Base-by-base conservation (phyloP, 2,797 vertebrate species). In the Sandelia bainsii region DNA sequence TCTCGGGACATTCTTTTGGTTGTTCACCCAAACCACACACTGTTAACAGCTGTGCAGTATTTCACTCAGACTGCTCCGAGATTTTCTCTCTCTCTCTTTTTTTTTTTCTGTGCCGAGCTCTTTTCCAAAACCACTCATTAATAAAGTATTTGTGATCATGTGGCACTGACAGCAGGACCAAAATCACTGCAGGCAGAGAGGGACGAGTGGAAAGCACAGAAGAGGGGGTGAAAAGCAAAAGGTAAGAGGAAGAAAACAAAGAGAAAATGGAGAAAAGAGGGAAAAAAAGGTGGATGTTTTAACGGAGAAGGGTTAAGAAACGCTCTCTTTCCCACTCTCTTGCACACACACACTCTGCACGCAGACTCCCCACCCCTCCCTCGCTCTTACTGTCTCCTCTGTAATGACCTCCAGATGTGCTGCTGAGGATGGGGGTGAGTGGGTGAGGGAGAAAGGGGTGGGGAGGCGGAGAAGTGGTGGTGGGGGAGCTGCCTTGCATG, bases 321-420 rank as follows among this genome's bases (percentile, higher is more conserved):
- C 16, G 9, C 79, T 78, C 78, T 78, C 45, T 51, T 75, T 85
- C 72, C 65, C 62, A 50, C 85, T 83, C 81, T 74, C 73, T 64
- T 60, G 71, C 19, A 77, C 75, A 62, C 80, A 77, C 76, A 62
- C 82, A 78, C 69, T 78, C 80, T 67, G 78, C 67, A 72, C 37
- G 75, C 90, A 93, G 91, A 93, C 92, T 81, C 87, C 79, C 77
- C 74, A 76, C 88, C 90, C 88, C 92, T 83, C 89, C 84, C 90
- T 92, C 85, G 66, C 91, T 90, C 86, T 80, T 53, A 91, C 93
- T 94, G 94, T 95, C 93, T 94, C 94, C 93, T 91, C 84, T 87
- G 81, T 95, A 95, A 95, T 93, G 91, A 92, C 89, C 88, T 94
- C 94, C 94, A 95, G 94, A 94, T 95, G 94, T 94, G 92, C 72